Conservation (phyloP, 2,797 vertebrate species). For the Columba guinea region DNA sequence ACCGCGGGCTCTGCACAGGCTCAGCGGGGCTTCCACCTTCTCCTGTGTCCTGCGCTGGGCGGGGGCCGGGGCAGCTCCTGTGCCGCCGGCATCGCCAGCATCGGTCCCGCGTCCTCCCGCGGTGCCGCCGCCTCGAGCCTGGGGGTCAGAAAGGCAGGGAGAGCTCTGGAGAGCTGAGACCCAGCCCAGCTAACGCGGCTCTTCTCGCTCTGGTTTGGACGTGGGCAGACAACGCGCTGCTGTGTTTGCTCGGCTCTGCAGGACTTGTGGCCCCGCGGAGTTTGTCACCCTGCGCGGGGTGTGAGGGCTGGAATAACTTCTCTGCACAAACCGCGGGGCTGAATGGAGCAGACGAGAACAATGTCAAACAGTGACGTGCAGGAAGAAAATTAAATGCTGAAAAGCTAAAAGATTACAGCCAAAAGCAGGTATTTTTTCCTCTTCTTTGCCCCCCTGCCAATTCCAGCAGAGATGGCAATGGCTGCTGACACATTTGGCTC, state of each 20-base stretch:
- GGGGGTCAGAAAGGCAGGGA: neutral
- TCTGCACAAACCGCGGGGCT: neutral
- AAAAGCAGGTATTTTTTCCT: neutral
- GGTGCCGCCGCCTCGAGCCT: neutral
- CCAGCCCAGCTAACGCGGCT: neutral
- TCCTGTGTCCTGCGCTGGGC: no score
- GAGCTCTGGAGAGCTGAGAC: neutral
- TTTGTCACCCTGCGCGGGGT: neutral
- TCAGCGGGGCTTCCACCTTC: no score
- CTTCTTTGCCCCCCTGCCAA: fast-evolving
- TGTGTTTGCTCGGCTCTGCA: neutral
- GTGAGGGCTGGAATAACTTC: neutral
- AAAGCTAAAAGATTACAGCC: neutral
- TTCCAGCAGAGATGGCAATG: neutral
- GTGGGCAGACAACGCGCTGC: neutral
- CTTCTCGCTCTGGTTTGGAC: no score
- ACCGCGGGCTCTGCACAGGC: no score
- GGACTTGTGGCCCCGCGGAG: neutral
- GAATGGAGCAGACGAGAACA: neutral
- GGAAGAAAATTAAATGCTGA: neutral
- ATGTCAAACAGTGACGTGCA: neutral
- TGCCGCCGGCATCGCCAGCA: neutral
- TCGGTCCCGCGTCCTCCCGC: neutral
- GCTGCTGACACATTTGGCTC: neutral
- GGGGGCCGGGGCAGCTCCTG: no score